phyloP scores from a whole-genome alignment of 2,113 vertebrate genomes.

The Callipepla squamata region DNA sequence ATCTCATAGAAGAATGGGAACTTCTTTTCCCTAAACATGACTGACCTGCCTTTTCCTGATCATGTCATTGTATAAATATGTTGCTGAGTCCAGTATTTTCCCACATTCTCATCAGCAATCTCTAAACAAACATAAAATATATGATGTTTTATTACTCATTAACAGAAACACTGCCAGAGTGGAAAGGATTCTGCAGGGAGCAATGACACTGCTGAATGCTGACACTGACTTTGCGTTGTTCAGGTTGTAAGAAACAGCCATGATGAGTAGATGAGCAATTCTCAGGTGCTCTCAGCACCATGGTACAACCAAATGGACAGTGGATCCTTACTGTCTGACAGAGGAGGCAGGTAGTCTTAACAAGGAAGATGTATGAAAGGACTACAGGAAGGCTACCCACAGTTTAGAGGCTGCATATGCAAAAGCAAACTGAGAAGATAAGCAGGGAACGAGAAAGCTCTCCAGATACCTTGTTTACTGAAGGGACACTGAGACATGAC shows the following conservation, averaged over 20 bases:
- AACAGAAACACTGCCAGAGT: neutral
- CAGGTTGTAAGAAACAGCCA: neutral
- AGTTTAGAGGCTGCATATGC: neutral
- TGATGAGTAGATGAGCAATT: neutral
- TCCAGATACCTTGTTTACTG: neutral
- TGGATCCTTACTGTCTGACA: neutral
- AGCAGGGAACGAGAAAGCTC: neutral
- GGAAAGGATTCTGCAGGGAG: neutral
- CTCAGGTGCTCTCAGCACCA: neutral
- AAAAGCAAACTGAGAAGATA: neutral
- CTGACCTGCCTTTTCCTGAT: neutral
- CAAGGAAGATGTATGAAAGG: neutral
- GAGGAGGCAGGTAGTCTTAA: neutral
- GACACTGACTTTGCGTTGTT: no score
- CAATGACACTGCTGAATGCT: neutral
- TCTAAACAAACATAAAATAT: neutral
- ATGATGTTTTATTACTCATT: neutral
- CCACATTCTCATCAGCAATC: neutral
- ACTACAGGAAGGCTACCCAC: neutral
- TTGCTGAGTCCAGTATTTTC: neutral
- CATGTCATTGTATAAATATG: neutral
- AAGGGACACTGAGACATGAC: neutral
- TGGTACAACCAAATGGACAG: no score
- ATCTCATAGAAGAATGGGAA: neutral
- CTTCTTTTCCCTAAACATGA: neutral